Conservation (phyloP, 1,140 invertebrate species). For the Lasioglossum baleicum region DNA sequence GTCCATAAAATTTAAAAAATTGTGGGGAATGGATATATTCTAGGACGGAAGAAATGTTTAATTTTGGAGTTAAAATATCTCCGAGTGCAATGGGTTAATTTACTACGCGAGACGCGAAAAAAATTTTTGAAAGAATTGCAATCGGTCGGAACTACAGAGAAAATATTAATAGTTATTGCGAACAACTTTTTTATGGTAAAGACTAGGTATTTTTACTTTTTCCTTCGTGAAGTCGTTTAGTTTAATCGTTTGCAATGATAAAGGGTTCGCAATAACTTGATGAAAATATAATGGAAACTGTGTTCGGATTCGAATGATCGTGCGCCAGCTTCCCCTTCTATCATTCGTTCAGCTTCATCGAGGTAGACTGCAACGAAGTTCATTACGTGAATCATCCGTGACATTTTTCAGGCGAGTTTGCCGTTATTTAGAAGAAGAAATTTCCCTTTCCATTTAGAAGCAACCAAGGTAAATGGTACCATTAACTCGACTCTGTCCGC, state of each 20-base stretch:
- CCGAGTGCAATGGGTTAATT: too few relatives aligned
- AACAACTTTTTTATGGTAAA: too few relatives aligned
- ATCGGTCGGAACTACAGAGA: too few relatives aligned
- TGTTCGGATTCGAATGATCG: neutral
- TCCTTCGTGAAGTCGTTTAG: too few relatives aligned
- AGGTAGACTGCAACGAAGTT: slow-evolving; percentile 23
- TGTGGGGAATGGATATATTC: too few relatives aligned
- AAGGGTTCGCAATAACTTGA: neutral
- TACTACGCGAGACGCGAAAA: too few relatives aligned
- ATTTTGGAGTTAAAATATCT: too few relatives aligned
- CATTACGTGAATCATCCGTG: slow-evolving; percentile 36
- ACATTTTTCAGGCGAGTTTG: slow-evolving; percentile 24
- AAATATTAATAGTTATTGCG: too few relatives aligned
- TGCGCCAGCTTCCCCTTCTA: neutral
- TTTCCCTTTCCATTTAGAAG: slow-evolving; percentile 21
- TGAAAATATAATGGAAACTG: neutral
- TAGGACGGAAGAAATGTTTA: too few relatives aligned
- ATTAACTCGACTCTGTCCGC: neutral
- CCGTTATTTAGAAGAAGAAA: slow-evolving; percentile 14
- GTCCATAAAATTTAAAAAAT: too few relatives aligned
- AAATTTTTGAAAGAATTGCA: too few relatives aligned
- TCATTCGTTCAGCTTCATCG: slow-evolving; percentile 38
- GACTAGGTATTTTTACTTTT: too few relatives aligned
- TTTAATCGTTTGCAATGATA: neutral
- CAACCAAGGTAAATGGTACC: neutral